Evolutionary conservation across 2,888 invertebrate genomes (phyloP).

Genomic region (Callyntrura sp.): DNA sequence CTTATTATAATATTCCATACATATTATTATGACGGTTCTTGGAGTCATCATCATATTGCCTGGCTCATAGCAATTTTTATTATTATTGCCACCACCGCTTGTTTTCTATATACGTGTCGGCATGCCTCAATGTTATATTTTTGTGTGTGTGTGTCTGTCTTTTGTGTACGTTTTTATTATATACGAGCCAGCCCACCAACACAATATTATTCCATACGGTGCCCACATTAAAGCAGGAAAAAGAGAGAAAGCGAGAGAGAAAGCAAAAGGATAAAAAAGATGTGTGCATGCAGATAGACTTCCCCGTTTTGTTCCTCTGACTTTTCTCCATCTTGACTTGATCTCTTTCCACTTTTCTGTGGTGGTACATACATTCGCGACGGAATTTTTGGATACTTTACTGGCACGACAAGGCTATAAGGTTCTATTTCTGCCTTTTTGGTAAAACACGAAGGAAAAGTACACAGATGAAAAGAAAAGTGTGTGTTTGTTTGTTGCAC

Average conservation of each 20-base stretch:
- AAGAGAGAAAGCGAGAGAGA: conserved; percentile 26
- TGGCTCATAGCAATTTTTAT: conserved; percentile 33
- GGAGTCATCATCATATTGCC: neutral
- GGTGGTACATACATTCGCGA: neutral
- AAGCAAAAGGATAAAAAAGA: neutral
- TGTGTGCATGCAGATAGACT: conserved; percentile 45
- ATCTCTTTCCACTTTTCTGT: conserved; percentile 18
- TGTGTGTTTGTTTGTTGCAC: conserved; percentile 24
- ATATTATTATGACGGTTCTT: conserved; percentile 32
- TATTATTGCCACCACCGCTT: conserved; percentile 26
- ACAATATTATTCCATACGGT: neutral
- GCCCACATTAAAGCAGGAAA: conserved; percentile 12
- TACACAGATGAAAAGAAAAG: conserved; percentile 7
- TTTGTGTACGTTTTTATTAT: neutral
- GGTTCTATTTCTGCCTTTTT: neutral
- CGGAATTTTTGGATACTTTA: neutral
- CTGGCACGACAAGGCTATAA: neutral
- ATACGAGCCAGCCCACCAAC: neutral
- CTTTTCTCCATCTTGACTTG: conserved; percentile 50
- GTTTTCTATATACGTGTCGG: conserved; percentile 16
- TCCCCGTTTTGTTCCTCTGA: conserved; percentile 25
- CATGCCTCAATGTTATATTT: neutral
- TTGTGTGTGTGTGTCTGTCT: no score
- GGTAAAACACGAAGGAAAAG: neutral
- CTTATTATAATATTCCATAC: conserved; percentile 33